These are phyloP conservation scores for Dilophus febrilis DNA, from an alignment of 2,888 invertebrate genomes.

Conservation along the genomic window DNA sequence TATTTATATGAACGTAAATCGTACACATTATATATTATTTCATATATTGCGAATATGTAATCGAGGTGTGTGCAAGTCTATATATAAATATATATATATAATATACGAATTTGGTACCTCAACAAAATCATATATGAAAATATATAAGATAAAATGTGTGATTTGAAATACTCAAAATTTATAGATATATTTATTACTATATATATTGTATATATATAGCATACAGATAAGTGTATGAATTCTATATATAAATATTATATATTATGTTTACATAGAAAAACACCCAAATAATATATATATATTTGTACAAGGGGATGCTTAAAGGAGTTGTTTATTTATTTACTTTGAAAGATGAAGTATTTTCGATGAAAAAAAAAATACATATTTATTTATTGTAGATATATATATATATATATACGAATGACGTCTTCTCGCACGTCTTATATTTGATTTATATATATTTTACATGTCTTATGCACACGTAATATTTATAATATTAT, in stretches of 20 bases:
- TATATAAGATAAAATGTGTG: background rate
- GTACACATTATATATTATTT: too few relatives aligned
- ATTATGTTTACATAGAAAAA: background rate
- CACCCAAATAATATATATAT: background rate
- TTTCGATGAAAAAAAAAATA: background rate
- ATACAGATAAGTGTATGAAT: too few relatives aligned
- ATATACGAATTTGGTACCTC: too few relatives aligned
- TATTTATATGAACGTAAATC: too few relatives aligned
- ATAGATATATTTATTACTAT: background rate
- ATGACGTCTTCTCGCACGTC: constrained; percentile 3
- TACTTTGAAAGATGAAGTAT: too few relatives aligned
- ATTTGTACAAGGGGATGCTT: background rate
- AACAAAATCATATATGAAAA: too few relatives aligned
- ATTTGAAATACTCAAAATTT: constrained; percentile 2
- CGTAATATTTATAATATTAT: background rate
- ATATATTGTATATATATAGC: background rate
- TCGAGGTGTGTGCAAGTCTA: too few relatives aligned
- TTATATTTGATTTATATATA: constrained; percentile 5
- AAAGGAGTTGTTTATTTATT: too few relatives aligned
- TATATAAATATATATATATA: too few relatives aligned
- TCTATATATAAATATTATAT: background rate
- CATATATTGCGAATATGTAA: too few relatives aligned
- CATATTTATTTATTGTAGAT: too few relatives aligned
- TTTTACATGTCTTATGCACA: constrained; percentile 5
- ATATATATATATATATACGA: constrained; percentile 1